Conservation (phyloP, 2,888 invertebrate genomes). For the Chrysotoxum bicinctum region DNA sequence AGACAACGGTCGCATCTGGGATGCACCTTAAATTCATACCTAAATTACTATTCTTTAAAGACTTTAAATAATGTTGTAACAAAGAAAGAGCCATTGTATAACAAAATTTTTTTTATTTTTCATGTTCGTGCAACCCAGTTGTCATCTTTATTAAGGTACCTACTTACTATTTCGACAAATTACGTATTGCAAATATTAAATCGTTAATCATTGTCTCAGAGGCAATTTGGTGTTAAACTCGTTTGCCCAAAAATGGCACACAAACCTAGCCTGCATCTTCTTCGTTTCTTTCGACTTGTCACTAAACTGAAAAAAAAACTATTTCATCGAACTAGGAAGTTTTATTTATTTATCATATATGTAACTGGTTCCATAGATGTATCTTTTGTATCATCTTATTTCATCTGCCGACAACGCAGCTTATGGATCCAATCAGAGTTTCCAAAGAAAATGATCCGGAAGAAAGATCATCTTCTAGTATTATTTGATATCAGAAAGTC, state of each 20-base stretch:
- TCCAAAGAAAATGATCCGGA: constrained; percentile 54
- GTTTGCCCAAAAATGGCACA: constrained; percentile 45
- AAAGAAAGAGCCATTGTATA: too few species aligned
- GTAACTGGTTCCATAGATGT: not conserved
- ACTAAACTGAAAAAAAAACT: not conserved
- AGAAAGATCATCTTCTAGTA: constrained; percentile 63
- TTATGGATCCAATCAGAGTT: constrained; percentile 23
- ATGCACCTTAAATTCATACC: too few species aligned
- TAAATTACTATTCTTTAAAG: too few species aligned
- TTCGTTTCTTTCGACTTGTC: not conserved
- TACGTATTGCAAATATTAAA: not conserved
- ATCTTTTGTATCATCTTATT: constrained; percentile 32
- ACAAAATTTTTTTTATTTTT: too few species aligned
- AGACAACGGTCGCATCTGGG: too few species aligned
- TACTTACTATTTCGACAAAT: not conserved
- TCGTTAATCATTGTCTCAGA: not conserved
- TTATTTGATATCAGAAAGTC: constrained; percentile 25
- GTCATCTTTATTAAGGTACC: not conserved
- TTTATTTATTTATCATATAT: constrained; percentile 7
- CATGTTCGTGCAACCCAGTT: not conserved
- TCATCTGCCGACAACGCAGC: constrained; percentile 11
- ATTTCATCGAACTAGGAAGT: constrained; percentile 56
- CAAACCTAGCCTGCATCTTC: constrained; percentile 4
- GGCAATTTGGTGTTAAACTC: constrained; percentile 37
- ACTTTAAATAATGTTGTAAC: too few species aligned